These are phyloP conservation scores for Xiphophorus hellerii DNA, from an alignment of 2,113 vertebrate species.

Conservation along the genomic window DNA sequence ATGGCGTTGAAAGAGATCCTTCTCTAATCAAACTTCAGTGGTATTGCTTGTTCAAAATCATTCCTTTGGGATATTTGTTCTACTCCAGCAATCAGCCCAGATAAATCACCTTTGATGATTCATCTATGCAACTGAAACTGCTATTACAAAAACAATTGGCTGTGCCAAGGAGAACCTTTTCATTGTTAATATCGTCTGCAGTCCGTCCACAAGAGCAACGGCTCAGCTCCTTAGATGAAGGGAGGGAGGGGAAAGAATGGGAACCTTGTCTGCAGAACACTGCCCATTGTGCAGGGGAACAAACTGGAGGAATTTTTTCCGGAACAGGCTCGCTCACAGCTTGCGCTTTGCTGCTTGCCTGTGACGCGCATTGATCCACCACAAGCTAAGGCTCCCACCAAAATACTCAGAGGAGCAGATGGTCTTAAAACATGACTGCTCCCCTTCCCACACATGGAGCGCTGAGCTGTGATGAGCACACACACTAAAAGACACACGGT, in stretches of 20 bases:
- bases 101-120: slow-evolving; percentile 60
- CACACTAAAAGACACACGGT: slow-evolving; percentile 29
- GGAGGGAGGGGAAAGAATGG: slow-evolving; percentile 44
- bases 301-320: slow-evolving; percentile 67
- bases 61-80: slow-evolving; percentile 43
- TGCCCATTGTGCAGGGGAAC: slow-evolving; percentile 63
- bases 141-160: slow-evolving; percentile 24
- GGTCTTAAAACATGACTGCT: slow-evolving; percentile 76
- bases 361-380: slow-evolving; percentile 62
- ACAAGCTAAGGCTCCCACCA: slow-evolving; percentile 71
- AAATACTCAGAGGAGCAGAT: slow-evolving; percentile 81
- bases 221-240: slow-evolving; percentile 13
- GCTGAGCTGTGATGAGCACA: slow-evolving; percentile 50
- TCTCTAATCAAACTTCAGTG: slow-evolving; percentile 28
- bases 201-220: slow-evolving; percentile 29
- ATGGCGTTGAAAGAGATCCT: neutral
- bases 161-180: slow-evolving; percentile 66
- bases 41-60: slow-evolving; percentile 42
- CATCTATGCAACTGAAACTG: slow-evolving; percentile 41
- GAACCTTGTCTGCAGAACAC: slow-evolving; percentile 65
- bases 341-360: slow-evolving; percentile 71
- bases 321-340: slow-evolving; percentile 78
- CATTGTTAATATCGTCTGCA: slow-evolving; percentile 56
- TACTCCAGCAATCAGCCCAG: slow-evolving; percentile 48
- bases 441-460: slow-evolving; percentile 61